These are phyloP conservation scores for Argya squamiceps DNA, from an alignment of 2,797 vertebrate species.

Conservation along the genomic window DNA sequence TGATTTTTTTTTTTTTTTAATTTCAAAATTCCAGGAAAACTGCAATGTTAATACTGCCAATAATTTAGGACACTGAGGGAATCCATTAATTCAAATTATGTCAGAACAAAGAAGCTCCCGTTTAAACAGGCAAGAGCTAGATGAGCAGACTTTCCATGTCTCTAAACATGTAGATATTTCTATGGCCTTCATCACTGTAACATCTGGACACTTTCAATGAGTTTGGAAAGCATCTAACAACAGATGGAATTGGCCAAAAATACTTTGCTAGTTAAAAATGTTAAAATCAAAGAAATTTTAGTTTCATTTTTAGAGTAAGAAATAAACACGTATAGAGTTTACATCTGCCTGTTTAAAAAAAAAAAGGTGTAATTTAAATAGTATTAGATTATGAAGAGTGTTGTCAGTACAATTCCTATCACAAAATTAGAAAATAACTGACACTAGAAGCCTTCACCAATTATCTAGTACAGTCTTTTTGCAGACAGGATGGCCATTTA, in stretches of 20 bases:
- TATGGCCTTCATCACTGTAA: not conserved
- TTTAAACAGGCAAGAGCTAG: not conserved
- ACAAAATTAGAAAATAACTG: not conserved
- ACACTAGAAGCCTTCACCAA: not conserved
- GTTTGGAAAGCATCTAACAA: not conserved
- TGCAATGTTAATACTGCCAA: not conserved
- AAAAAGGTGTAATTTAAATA: not conserved
- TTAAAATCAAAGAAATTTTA: not conserved
- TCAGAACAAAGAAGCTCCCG: not conserved
- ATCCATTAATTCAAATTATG: not conserved
- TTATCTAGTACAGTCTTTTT: not conserved
- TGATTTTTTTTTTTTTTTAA: not conserved
- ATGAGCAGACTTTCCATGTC: not conserved
- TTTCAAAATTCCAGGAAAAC: not conserved
- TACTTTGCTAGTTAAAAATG: not conserved
- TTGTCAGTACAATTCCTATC: not conserved
- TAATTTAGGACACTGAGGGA: not conserved
- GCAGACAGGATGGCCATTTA: not conserved
- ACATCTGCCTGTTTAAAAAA: not conserved
- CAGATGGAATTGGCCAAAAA: not conserved
- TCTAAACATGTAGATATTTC: not conserved
- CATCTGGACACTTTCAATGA: not conserved
- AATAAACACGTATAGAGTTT: not conserved
- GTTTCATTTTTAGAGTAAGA: not conserved
- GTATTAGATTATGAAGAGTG: not conserved